A percentile compares a stretch with the other conserved stretches of the same genome.
phyloP scores from a whole-genome alignment of 1,140 invertebrate species.

The Aleiodes sp. region DNA sequence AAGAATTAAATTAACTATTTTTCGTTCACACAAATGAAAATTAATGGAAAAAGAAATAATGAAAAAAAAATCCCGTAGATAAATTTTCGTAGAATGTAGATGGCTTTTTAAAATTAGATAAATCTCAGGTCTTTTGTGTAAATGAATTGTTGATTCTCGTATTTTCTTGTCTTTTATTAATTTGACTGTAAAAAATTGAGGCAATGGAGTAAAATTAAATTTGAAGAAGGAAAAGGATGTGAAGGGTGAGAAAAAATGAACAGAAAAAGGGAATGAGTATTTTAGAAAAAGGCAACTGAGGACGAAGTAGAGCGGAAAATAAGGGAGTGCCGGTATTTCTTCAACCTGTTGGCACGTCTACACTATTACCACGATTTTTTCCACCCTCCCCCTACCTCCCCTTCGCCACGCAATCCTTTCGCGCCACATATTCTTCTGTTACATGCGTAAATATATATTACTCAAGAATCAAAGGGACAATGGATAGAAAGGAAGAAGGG shows the following conservation, averaged over 20 bases:
- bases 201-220: neutral
- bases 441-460: neutral
- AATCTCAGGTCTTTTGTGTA: constrained; percentile 4
- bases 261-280: neutral
- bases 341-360: neutral
- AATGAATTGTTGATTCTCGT: neutral
- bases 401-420: neutral
- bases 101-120: neutral
- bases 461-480: neutral
- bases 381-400: neutral
- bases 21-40: neutral
- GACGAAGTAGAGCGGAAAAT: neutral
- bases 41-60: too few relatives aligned
- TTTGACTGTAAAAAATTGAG: neutral
- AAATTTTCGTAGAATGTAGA: too few relatives aligned
- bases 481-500: constrained; percentile 8
- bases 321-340: neutral
- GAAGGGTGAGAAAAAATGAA: neutral
- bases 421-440: neutral
- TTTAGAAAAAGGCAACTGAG: neutral
- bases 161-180: neutral
- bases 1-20: neutral
- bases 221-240: neutral
- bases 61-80: too few relatives aligned
- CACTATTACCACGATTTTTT: neutral